A percentile compares a stretch with the other conserved stretches of the same genome.
Evolutionary conservation across 2,113 vertebrate genomes (phyloP).

Genomic region (Aplodontia rufa): DNA sequence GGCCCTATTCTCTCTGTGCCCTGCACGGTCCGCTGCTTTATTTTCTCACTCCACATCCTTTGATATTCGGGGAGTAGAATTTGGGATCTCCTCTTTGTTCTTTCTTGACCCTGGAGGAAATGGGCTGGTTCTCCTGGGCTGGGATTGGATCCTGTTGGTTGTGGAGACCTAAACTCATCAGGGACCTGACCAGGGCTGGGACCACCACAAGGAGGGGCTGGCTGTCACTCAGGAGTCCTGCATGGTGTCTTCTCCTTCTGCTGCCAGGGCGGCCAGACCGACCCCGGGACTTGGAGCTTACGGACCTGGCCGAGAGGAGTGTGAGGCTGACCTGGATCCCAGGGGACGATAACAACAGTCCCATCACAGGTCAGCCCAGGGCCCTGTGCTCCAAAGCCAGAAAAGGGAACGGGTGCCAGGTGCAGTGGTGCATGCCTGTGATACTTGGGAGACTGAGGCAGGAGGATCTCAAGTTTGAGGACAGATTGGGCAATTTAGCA

Average conservation of each 20-base stretch:
- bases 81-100: neutral
- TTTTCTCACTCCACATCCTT: neutral
- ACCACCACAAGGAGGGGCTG: rapidly evolving
- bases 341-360: constrained; percentile 94
- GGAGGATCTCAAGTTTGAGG: neutral
- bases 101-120: neutral
- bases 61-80: neutral
- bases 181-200: neutral
- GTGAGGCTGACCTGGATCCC: constrained; percentile 96
- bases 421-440: neutral
- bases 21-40: neutral
- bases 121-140: neutral
- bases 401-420: neutral
- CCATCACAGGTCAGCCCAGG: constrained; percentile 89
- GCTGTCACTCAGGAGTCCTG: neutral
- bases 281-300: constrained; percentile 93
- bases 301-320: constrained; percentile 91
- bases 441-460: neutral
- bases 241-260: neutral
- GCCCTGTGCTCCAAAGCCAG: rapidly evolving
- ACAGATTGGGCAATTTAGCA: neutral
- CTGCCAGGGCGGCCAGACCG: constrained; percentile 90
- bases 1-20: neutral
- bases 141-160: neutral
- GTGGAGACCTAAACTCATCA: rapidly evolving